A percentile compares a stretch with the other conserved stretches of the same genome.
Conservation (phyloP, 2,113 vertebrate species). For the Cyanocitta stelleri region DNA sequence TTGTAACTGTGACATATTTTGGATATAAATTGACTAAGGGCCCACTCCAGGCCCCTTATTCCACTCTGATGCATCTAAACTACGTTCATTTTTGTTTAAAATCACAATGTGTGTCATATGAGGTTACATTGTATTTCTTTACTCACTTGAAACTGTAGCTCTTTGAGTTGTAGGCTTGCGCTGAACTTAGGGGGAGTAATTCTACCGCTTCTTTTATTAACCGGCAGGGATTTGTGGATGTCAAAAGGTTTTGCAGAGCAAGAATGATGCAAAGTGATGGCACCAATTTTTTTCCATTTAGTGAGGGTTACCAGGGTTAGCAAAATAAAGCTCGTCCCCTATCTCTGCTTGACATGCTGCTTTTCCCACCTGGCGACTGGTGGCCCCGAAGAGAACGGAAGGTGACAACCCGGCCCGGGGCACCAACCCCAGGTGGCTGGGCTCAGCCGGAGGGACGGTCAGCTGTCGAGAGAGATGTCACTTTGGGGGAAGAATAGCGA, state of each 20-base stretch:
- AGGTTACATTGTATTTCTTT: neutral
- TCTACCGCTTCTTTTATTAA: neutral
- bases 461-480: slow-evolving; percentile 8
- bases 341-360: neutral
- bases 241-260: neutral
- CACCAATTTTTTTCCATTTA: neutral
- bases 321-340: neutral
- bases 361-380: neutral
- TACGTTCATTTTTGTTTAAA: neutral
- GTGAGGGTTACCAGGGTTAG: neutral
- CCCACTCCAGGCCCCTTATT: neutral
- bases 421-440: neutral
- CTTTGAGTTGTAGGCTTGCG: rapidly evolving
- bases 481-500: slow-evolving; percentile 33
- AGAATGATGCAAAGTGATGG: neutral
- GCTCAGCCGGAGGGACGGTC: neutral
- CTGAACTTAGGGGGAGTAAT: neutral
- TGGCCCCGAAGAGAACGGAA: neutral
- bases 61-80: neutral
- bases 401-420: neutral
- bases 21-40: neutral
- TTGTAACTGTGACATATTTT: neutral
- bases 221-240: neutral
- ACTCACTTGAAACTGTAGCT: neutral
- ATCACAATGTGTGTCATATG: neutral